These are phyloP conservation scores for Pseudochirops cupreus DNA, from an alignment of 2,797 vertebrate genomes.

Conservation along the genomic window DNA sequence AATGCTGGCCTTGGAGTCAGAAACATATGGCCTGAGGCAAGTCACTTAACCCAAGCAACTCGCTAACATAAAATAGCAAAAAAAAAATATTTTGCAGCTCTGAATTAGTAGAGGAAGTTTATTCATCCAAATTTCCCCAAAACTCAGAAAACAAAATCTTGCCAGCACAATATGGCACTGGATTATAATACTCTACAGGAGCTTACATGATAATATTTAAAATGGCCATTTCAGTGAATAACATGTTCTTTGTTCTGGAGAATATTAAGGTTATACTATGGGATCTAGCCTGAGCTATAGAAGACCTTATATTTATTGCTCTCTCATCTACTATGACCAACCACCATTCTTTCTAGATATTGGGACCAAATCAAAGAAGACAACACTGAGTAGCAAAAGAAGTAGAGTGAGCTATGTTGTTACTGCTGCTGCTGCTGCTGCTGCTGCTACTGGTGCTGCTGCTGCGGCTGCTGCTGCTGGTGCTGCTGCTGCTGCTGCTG, in stretches of 20 bases:
- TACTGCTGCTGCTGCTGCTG: too few species aligned
- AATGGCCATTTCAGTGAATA: conserved; percentile 12
- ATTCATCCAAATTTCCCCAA: too few species aligned
- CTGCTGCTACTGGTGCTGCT: too few species aligned
- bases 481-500: too few species aligned
- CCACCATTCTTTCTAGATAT: conserved; percentile 49
- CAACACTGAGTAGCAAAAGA: background rate
- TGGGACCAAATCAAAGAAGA: conserved; percentile 26
- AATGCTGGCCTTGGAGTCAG: background rate
- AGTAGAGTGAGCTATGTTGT: background rate
- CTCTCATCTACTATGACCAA: conserved; percentile 12
- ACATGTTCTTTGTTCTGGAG: background rate
- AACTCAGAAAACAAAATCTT: too few species aligned
- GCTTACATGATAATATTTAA: conserved; percentile 42
- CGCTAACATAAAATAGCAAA: background rate
- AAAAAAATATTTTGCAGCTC: background rate
- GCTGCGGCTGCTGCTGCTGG: too few species aligned
- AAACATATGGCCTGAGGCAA: background rate
- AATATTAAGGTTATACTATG: background rate
- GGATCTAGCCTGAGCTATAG: conserved; percentile 9
- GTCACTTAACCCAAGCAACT: background rate
- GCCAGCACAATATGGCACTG: too few species aligned
- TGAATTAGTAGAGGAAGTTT: too few species aligned
- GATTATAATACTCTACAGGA: background rate
- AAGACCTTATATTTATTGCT: conserved; percentile 34